A percentile compares a stretch with the other conserved stretches of the same genome.
phyloP scores from a whole-genome alignment of 2,113 vertebrate species.

The Tapirus terrestris region DNA sequence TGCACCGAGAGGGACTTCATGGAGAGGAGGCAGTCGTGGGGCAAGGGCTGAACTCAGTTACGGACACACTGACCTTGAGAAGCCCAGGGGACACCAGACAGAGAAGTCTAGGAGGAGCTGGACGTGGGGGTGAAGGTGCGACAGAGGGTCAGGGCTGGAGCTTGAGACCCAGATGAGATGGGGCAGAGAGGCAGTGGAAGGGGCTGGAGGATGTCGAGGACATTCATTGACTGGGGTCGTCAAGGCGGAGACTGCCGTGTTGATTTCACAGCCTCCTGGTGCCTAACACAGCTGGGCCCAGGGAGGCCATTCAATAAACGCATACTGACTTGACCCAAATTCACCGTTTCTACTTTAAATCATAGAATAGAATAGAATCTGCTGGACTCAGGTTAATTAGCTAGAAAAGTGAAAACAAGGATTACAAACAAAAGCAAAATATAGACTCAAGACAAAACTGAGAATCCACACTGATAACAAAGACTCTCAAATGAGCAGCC shows the following conservation, averaged over 20 bases:
- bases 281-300: neutral
- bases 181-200: neutral
- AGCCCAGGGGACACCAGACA: neutral
- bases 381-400: neutral
- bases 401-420: neutral
- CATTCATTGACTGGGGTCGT: neutral
- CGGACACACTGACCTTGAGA: neutral
- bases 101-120: neutral
- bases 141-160: neutral
- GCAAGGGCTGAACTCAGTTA: neutral
- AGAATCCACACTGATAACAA: neutral
- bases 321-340: neutral
- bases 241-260: neutral
- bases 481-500: neutral
- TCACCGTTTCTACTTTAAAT: neutral
- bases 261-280: neutral
- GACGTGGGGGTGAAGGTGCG: neutral
- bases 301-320: neutral
- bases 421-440: neutral
- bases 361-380: too few relatives aligned
- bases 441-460: neutral
- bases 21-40: neutral
- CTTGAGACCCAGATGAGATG: neutral
- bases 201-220: neutral
- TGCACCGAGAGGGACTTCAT: neutral